phyloP scores from a whole-genome alignment of 2,113 vertebrate species.

The Centropus bengalensis region DNA sequence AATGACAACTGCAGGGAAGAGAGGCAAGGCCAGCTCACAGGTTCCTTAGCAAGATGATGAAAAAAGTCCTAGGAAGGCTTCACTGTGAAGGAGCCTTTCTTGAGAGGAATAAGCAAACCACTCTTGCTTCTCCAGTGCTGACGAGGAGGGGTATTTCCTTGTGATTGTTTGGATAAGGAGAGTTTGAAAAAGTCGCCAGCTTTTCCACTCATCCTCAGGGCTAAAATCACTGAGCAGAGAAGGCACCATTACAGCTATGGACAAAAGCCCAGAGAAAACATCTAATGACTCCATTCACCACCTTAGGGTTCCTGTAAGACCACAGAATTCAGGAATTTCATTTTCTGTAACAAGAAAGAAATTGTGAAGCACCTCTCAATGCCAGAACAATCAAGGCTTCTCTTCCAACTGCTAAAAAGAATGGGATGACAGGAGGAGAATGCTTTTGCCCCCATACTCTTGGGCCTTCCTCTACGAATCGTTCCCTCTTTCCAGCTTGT shows the following conservation, averaged over 20 bases:
- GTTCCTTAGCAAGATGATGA: neutral
- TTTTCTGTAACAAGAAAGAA: neutral
- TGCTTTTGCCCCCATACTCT: neutral
- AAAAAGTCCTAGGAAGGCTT: neutral
- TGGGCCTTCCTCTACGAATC: neutral
- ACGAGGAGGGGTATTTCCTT: neutral
- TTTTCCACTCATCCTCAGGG: neutral
- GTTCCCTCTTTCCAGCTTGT: neutral
- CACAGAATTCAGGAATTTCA: neutral
- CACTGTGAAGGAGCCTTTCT: neutral
- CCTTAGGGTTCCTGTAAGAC: neutral
- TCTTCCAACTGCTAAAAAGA: neutral
- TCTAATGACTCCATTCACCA: neutral
- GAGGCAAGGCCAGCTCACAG: neutral
- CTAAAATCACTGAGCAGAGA: neutral
- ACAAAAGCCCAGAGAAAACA: neutral
- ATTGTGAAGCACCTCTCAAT: neutral
- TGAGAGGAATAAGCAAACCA: neutral
- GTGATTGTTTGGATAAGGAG: neutral
- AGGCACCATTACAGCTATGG: neutral
- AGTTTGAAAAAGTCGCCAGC: neutral
- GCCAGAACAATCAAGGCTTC: neutral
- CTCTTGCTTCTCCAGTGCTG: neutral
- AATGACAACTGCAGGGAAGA: neutral
- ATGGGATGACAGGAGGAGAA: neutral